Conservation (phyloP, 2,797 vertebrate genomes). For the Gorsachius magnificus region DNA sequence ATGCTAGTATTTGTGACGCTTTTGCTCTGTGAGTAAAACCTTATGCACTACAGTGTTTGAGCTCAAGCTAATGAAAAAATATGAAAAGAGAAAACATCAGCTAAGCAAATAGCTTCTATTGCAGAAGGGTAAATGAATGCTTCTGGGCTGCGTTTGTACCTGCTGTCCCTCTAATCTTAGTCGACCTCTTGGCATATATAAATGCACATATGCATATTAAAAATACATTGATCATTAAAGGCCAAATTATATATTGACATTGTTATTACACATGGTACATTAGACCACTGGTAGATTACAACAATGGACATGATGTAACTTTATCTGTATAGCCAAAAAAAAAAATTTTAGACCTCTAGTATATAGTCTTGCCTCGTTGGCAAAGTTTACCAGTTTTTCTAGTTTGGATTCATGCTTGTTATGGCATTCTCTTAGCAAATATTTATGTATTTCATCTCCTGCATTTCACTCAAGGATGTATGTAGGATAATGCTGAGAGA, state of each 20-base stretch:
- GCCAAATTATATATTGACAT: neutral
- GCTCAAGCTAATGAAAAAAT: neutral
- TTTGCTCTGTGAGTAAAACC: neutral
- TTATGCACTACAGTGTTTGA: neutral
- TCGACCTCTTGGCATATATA: neutral
- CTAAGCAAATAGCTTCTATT: neutral
- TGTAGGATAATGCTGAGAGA: neutral
- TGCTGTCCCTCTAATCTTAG: neutral
- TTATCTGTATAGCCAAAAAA: neutral
- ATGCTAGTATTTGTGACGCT: neutral
- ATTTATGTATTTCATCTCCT: neutral
- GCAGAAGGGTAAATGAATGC: neutral
- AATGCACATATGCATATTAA: neutral
- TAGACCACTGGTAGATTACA: neutral
- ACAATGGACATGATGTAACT: neutral
- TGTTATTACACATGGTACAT: neutral
- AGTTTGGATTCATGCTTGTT: neutral
- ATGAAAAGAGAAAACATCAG: neutral
- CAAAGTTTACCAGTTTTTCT: neutral
- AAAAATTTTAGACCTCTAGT: neutral
- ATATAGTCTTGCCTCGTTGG: neutral
- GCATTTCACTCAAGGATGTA: neutral
- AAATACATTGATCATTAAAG: neutral
- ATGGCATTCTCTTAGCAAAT: neutral
- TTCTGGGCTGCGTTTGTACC: neutral